phyloP scores from a whole-genome alignment of 2,113 vertebrate genomes.

The Pluvialis apricaria region DNA sequence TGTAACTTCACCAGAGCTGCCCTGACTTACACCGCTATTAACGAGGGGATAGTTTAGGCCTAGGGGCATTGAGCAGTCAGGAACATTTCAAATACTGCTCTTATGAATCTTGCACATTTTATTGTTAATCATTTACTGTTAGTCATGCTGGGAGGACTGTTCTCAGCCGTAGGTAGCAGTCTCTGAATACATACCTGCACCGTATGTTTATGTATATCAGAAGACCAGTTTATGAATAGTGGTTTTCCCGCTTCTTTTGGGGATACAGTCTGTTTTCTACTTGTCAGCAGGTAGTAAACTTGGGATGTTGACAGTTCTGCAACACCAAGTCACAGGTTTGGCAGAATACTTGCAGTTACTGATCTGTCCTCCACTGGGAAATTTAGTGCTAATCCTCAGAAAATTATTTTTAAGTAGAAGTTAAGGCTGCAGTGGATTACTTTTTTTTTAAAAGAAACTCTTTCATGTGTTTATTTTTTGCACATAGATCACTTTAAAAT shows the following conservation, averaged over 20 bases:
- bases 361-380: slow-evolving; percentile 26
- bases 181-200: slow-evolving; percentile 6
- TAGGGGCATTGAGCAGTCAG: slow-evolving; percentile 24
- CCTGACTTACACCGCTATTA: slow-evolving; percentile 8
- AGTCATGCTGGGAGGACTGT: slow-evolving; percentile 22
- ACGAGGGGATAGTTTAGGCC: neutral
- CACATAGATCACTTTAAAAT: slow-evolving; percentile 67
- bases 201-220: neutral
- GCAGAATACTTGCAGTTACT: neutral
- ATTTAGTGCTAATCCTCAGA: neutral
- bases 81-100: slow-evolving; percentile 17
- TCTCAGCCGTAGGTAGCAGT: slow-evolving; percentile 30
- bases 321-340: neutral
- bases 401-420: neutral
- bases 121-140: slow-evolving; percentile 35
- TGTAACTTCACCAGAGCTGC: slow-evolving; percentile 38
- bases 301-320: neutral
- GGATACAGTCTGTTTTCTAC: neutral
- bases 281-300: neutral
- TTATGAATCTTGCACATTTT: slow-evolving; percentile 8
- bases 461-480: slow-evolving; percentile 36
- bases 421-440: neutral
- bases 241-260: neutral
- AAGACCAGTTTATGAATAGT: neutral
- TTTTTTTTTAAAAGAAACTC: neutral